Evolutionary conservation across 1,140 invertebrate species (phyloP).

Genomic region (Caenorhabditis briggsae): DNA sequence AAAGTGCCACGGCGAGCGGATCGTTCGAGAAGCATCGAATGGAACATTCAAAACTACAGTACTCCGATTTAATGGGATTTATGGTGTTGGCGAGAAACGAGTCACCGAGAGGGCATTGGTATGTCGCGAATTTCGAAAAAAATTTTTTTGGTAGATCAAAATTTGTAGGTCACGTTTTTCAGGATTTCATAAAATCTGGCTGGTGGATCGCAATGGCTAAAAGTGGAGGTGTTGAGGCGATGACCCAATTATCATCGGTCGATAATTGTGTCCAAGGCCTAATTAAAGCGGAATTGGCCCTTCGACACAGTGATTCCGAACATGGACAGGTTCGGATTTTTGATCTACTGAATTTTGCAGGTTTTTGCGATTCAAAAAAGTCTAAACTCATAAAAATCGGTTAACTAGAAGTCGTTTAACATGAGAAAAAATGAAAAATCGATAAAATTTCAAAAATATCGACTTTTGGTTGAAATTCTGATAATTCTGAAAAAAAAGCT

Average conservation of each 20-base stretch:
- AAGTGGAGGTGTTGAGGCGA: neutral
- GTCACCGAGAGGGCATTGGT: constrained; percentile 24
- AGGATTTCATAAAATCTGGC: constrained; percentile 12
- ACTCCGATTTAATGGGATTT: constrained; percentile 21
- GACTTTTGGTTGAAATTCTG: too few relatives aligned
- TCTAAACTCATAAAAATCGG: too few relatives aligned
- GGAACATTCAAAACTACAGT: neutral
- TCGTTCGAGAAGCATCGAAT: neutral
- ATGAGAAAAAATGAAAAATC: too few relatives aligned
- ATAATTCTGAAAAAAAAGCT: too few relatives aligned
- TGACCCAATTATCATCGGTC: constrained; percentile 7
- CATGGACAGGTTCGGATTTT: neutral
- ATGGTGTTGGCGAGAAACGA: constrained; percentile 9
- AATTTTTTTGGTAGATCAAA: too few relatives aligned
- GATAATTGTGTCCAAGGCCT: constrained; percentile 27
- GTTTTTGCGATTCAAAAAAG: too few relatives aligned
- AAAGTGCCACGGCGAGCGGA: neutral
- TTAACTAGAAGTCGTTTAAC: too few relatives aligned
- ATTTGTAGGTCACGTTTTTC: too few relatives aligned
- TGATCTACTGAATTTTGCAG: too few relatives aligned
- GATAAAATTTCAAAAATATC: too few relatives aligned
- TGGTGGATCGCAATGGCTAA: neutral
- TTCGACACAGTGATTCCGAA: neutral
- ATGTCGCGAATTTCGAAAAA: too few relatives aligned
- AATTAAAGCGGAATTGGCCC: neutral